Base-by-base conservation (phyloP, 2,888 invertebrate genomes). In the Elgonia sp. region DNA sequence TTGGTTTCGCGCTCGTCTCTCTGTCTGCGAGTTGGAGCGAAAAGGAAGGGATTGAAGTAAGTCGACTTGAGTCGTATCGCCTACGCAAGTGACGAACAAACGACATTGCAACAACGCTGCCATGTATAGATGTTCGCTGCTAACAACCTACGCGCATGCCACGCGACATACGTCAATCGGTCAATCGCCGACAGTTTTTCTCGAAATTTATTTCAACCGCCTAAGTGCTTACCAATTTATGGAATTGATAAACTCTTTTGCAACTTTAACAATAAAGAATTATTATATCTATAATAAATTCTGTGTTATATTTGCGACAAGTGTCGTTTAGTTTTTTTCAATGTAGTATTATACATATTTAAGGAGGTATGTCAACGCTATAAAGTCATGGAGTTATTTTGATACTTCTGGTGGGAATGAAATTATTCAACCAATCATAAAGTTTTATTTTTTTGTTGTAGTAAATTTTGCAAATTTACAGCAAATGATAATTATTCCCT, bases 111-210 rank as follows among this genome's bases (percentile, higher is more conserved):
- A 84, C 79, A 88, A 87, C 90, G 91, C 92, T 92, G 87, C 92
- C 93, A 92, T 93, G 91, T 93, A 92, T 92, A 93, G 92, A 84
- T 90, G 88, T 90, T 70, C 70, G 80, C 88, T 90, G 89, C 89
- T 90, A 86, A 88, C 91, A 90, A 84, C 93, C 93, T 91, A 93
- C 93, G 91, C 92, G 89, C 88, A 88, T 92, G 91, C 92, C 92
- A 92, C 92, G 91, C 90, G 92, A 91, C 89, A 88, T 90, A 88
- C 91, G 90, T 91, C 91, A 89, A 86, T 89, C 88, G 76, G 75
- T 84, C 87, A 86, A 81, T 77, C 87, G 65, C 39, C 72, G 72
- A 55, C 40, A 18, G 7, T 46, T 57, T 85, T 72, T 69, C 40
- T 40, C 77, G 16, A 53, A 62, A 73, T 39, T 67, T 39, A 75